Percentiles rank a stretch among this genome's conserved stretches.
Conservation (phyloP, 2,888 invertebrate species). For the Acrocyrtus sp. region DNA sequence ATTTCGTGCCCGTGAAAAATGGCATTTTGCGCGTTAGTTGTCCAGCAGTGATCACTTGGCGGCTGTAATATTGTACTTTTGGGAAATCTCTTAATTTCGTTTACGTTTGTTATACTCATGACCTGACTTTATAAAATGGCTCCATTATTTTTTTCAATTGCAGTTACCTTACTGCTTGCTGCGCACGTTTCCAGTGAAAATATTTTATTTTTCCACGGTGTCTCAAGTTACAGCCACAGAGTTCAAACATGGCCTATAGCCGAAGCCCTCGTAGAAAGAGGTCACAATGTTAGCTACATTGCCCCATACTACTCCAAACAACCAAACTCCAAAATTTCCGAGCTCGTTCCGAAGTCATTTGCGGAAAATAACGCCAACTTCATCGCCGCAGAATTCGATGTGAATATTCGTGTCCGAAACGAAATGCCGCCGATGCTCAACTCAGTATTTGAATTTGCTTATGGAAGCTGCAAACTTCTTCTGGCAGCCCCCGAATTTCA, state of each 20-base stretch:
- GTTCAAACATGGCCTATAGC: constrained; percentile 43
- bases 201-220: constrained; percentile 29
- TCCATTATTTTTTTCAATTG: too few relatives aligned
- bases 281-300: constrained; percentile 51
- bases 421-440: background rate
- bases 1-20: too few relatives aligned
- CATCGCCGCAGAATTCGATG: constrained; percentile 22
- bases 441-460: background rate
- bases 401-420: constrained; percentile 14
- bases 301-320: constrained; percentile 30
- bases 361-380: background rate
- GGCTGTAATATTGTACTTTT: too few relatives aligned
- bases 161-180: too few relatives aligned
- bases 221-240: constrained; percentile 45
- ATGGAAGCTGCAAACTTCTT: constrained; percentile 7
- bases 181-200: too few relatives aligned
- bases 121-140: too few relatives aligned
- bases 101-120: too few relatives aligned
- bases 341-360: constrained; percentile 29
- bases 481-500: background rate
- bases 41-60: too few relatives aligned
- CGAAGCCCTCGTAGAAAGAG: constrained; percentile 33
- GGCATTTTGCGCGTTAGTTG: too few relatives aligned
- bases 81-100: too few relatives aligned
- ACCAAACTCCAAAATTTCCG: constrained; percentile 18